Percentiles rank a stretch among this genome's conserved stretches.
Evolutionary conservation across 2,113 vertebrate species (phyloP).

Genomic region (Menidia beryllina): DNA sequence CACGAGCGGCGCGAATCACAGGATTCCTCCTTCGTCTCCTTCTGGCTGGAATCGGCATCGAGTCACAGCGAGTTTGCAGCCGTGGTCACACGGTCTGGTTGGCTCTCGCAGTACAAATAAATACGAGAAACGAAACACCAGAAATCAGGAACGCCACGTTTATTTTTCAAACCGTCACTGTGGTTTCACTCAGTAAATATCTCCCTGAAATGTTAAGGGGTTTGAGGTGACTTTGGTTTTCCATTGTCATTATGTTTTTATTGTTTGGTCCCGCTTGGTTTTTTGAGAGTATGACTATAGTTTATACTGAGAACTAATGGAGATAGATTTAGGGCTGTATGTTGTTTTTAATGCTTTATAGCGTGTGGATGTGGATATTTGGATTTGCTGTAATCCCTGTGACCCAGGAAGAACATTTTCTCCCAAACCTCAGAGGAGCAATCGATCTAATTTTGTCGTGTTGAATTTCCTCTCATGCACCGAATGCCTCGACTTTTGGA

Average conservation of each 20-base stretch:
- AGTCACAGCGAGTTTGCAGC: constrained; percentile 57
- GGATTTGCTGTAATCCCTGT: constrained; percentile 5
- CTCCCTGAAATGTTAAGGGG: constrained; percentile 50
- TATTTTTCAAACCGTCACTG: constrained; percentile 67
- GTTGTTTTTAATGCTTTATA: constrained; percentile 25
- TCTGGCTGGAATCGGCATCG: constrained; percentile 61
- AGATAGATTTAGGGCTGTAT: constrained; percentile 39
- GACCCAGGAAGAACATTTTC: background rate
- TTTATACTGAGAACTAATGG: constrained; percentile 25
- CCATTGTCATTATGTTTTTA: constrained; percentile 67
- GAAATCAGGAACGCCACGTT: constrained; percentile 56
- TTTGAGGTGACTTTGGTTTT: constrained; percentile 63
- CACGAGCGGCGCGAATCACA: background rate
- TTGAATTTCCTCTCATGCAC: background rate
- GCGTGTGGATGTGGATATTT: background rate
- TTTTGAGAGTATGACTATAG: constrained; percentile 28
- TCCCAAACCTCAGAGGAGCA: background rate
- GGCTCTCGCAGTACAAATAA: constrained; percentile 63
- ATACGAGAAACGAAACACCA: constrained; percentile 55
- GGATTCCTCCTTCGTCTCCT: background rate
- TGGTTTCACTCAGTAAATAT: constrained; percentile 70
- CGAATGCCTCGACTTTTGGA: background rate
- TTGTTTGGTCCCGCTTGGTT: constrained; percentile 45
- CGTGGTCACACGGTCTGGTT: constrained; percentile 36
- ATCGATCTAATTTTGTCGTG: background rate